Evolutionary conservation across 2,113 vertebrate species (phyloP).

Genomic region (Heliornis fulica): DNA sequence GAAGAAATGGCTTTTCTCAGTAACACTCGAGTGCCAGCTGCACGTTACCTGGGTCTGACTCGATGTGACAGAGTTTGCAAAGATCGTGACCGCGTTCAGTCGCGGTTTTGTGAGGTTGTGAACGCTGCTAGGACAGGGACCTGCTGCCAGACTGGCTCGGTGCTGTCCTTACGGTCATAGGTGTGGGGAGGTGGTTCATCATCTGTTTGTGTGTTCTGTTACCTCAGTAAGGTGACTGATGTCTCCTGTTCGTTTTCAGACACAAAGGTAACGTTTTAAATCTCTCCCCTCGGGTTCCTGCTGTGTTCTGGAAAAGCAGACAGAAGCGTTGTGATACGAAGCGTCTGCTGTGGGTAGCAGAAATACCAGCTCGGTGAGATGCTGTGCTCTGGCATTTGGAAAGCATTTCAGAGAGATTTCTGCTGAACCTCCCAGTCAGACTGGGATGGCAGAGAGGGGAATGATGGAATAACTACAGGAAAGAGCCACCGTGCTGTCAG

Average conservation of each 20-base stretch:
- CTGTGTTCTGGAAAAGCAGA: background rate
- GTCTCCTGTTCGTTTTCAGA: background rate
- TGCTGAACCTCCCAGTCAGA: background rate
- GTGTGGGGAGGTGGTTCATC: background rate
- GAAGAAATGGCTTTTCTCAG: background rate
- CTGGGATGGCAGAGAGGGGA: background rate
- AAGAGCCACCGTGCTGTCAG: background rate
- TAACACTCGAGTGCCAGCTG: background rate
- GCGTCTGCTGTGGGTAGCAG: background rate
- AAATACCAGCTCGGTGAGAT: background rate
- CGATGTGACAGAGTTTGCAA: accelerated
- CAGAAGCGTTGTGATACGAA: background rate
- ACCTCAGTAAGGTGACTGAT: background rate
- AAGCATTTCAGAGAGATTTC: background rate
- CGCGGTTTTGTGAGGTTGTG: background rate
- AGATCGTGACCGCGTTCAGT: background rate
- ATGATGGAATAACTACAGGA: background rate
- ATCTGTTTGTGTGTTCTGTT: background rate
- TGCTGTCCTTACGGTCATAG: accelerated
- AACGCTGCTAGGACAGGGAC: background rate
- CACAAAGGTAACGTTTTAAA: background rate
- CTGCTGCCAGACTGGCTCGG: background rate
- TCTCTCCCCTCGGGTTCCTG: background rate
- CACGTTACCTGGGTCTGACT: background rate
- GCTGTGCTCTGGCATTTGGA: background rate